Conservation (phyloP, 1,140 invertebrate genomes). For the Drosophila cardini region DNA sequence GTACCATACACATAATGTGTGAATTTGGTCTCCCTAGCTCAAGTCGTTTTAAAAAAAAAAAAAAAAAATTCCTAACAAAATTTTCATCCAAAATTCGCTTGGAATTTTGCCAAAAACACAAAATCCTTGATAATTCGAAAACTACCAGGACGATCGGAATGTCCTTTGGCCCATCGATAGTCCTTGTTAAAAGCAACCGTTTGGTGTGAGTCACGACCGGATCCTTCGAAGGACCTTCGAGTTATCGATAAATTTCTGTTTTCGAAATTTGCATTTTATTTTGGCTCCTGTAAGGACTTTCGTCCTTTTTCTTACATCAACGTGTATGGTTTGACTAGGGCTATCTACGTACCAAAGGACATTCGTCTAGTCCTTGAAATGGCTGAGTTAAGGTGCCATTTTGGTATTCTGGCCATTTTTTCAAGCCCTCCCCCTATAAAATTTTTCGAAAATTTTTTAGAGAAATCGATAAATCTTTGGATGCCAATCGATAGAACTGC, state of each 20-base stretch:
- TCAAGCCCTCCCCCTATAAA: background rate
- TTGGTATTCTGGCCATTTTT: background rate
- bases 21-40: too few species aligned
- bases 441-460: background rate
- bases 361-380: background rate
- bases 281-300: background rate
- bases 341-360: background rate
- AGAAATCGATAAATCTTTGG: background rate
- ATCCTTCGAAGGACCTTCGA: slow-evolving; percentile 9
- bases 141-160: background rate
- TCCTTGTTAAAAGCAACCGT: background rate
- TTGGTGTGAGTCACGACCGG: background rate
- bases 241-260: background rate
- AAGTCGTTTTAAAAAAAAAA: too few species aligned
- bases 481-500: slow-evolving; percentile 7
- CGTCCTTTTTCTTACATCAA: background rate
- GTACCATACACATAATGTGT: too few species aligned
- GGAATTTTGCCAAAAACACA: background rate
- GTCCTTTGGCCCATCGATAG: background rate
- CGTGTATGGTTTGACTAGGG: too few species aligned
- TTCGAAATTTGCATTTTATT: background rate
- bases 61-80: background rate
- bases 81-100: background rate
- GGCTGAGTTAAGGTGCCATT: background rate
- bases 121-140: slow-evolving; percentile 3